Evolutionary conservation across 2,113 vertebrate species (phyloP), one percentile per base, ranked within the genome.

Genomic region (Asarcornis scutulata): DNA sequence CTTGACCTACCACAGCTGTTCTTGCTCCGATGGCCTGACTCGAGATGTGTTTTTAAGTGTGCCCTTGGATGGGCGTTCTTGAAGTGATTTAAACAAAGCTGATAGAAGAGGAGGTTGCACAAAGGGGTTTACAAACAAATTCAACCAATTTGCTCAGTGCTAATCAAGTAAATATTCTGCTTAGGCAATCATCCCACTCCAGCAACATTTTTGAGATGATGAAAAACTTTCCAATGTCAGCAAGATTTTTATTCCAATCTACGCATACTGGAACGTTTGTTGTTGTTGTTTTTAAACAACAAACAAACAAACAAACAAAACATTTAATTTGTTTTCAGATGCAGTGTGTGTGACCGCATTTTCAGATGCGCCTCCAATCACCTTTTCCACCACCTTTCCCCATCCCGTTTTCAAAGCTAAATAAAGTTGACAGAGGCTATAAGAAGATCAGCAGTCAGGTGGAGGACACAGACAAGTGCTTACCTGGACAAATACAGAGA

Each of bases 401-500:
- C 3, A 2, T 42, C 25, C 9, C 5, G 1, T 10, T 77, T 77
- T 77, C n/a, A 52, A 48, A 83, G 46, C 38, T 4, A 50, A 32
- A 9, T 48, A 9, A 83, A 66, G 29, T 48, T 59, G 53, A 72
- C 1, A 44, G 18, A 79, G 77, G 23, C 17, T 44, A 21, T 23
- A 44, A 1, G 15, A 64, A 82, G 25, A 84, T 31, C 27, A 67
- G 46, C 21, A 88, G 40, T 25, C 31, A 62, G 17, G 29, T 5
- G 76, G 48, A 74, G 36, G 20, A 69, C 44, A 73, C 8, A 50
- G 44, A 36, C 11, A 66, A 53, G 17, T 1, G 0, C 27, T 58
- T 52, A 66, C 20, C 16, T 11, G 34, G 80, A 7, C 11, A 17
- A 92, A 80, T n/a, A 79, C 0, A 5, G 21, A 0, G 0, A 77